Conservation (phyloP, 2,113 vertebrate species). For the Halichoerus grypus region DNA sequence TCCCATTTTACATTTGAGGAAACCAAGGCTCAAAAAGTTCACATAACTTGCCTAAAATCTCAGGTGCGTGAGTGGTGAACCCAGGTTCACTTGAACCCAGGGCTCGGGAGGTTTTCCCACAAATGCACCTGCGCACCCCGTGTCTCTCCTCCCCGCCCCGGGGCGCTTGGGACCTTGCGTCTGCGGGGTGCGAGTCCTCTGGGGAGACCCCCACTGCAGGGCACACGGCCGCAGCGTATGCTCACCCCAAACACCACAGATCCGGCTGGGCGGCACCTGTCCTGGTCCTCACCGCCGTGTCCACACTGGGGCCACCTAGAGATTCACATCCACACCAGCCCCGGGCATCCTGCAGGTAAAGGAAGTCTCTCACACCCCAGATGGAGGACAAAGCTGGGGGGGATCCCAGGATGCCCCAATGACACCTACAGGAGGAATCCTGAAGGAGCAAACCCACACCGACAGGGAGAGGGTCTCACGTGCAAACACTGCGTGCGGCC, state of each 20-base stretch:
- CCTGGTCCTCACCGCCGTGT: neutral
- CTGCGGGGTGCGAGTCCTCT: fast-evolving
- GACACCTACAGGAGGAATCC: neutral
- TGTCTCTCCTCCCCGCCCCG: neutral
- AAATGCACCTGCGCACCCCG: fast-evolving
- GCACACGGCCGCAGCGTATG: neutral
- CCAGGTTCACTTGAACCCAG: neutral
- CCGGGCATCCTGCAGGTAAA: fast-evolving
- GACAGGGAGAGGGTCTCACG: neutral
- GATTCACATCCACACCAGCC: neutral
- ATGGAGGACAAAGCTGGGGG: neutral
- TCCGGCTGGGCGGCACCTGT: neutral
- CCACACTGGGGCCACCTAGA: neutral
- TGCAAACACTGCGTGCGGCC: neutral
- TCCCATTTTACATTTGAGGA: neutral
- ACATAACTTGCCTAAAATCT: neutral
- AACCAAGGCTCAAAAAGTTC: neutral
- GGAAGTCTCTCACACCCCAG: neutral
- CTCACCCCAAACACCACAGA: neutral
- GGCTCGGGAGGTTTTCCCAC: neutral
- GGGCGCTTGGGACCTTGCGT: neutral
- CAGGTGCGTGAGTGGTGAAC: too few relatives aligned
- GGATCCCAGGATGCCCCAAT: neutral
- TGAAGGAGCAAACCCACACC: neutral
- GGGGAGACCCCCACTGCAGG: neutral